Evolutionary conservation across 2,888 invertebrate species (phyloP).

Genomic region (Trisateles emortualis): DNA sequence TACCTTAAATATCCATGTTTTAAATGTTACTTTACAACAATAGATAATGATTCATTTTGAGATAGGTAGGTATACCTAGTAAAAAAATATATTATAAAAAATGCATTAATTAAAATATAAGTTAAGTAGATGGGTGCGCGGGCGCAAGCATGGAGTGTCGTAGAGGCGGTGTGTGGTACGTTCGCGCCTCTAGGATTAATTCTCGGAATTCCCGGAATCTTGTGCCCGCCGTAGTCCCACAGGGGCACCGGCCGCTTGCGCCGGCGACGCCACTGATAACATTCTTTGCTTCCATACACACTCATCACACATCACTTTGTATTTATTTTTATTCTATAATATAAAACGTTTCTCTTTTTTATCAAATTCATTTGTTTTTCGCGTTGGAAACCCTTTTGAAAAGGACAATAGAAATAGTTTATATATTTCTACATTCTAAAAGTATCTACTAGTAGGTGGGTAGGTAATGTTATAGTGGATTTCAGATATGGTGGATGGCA

Average conservation of each 20-base stretch:
- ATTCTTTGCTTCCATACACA: constrained; percentile 37
- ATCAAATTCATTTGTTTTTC: not conserved
- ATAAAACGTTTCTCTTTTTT: not conserved
- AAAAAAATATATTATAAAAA: no score
- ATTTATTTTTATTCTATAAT: constrained; percentile 4
- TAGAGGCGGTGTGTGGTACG: constrained; percentile 43
- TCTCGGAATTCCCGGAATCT: constrained; percentile 54
- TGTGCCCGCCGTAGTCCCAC: constrained; percentile 32
- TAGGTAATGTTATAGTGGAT: no score
- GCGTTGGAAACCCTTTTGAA: no score
- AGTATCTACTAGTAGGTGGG: no score
- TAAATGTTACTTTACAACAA: no score
- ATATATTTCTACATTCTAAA: no score
- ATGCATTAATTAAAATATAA: constrained; percentile 8
- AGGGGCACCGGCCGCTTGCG: constrained; percentile 11
- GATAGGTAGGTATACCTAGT: no score
- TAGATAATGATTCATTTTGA: no score
- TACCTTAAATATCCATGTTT: no score
- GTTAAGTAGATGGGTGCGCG: constrained; percentile 9
- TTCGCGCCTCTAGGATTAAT: constrained; percentile 54
- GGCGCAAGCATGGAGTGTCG: constrained; percentile 35
- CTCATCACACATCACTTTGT: constrained; percentile 14
- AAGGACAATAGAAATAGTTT: no score
- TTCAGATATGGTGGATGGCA: no score
- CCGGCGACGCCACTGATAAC: constrained; percentile 43